phyloP scores from a whole-genome alignment of 2,888 invertebrate genomes.

The Tanytarsus gracilentus region DNA sequence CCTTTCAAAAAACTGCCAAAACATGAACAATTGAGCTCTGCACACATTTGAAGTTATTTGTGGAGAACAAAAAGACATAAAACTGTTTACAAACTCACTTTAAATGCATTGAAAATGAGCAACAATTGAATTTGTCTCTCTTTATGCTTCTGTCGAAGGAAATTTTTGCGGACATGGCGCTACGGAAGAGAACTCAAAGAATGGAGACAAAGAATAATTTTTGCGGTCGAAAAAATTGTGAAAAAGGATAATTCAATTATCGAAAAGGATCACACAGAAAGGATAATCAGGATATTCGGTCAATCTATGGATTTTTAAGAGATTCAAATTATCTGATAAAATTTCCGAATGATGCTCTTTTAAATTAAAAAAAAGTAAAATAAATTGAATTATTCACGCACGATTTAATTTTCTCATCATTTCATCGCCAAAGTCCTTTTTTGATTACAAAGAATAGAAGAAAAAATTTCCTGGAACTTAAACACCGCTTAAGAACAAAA shows the following conservation, averaged over 20 bases:
- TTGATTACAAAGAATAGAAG: constrained; percentile 17
- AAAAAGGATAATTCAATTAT: not conserved
- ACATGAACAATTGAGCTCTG: no score
- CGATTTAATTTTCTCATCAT: not conserved
- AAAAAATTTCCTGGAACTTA: not conserved
- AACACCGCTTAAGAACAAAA: constrained; percentile 12
- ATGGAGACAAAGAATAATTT: not conserved
- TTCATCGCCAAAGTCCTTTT: constrained; percentile 14
- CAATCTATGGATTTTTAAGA: no score
- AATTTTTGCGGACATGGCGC: constrained; percentile 26
- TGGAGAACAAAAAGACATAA: not conserved
- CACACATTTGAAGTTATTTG: no score
- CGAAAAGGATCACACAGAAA: no score
- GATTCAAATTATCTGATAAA: no score
- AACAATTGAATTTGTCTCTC: constrained; percentile 3
- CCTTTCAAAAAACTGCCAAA: no score
- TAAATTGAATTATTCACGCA: constrained; percentile 17
- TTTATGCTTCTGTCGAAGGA: not conserved
- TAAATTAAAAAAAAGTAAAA: no score
- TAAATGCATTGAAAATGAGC: constrained; percentile 12
- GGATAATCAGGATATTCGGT: no score
- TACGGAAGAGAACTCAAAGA: constrained; percentile 2
- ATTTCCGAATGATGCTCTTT: no score
- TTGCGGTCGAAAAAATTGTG: not conserved
- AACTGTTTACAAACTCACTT: not conserved